Base-by-base conservation (phyloP, 1,140 invertebrate genomes). In the Paramacrobiotus metropolitanus region DNA sequence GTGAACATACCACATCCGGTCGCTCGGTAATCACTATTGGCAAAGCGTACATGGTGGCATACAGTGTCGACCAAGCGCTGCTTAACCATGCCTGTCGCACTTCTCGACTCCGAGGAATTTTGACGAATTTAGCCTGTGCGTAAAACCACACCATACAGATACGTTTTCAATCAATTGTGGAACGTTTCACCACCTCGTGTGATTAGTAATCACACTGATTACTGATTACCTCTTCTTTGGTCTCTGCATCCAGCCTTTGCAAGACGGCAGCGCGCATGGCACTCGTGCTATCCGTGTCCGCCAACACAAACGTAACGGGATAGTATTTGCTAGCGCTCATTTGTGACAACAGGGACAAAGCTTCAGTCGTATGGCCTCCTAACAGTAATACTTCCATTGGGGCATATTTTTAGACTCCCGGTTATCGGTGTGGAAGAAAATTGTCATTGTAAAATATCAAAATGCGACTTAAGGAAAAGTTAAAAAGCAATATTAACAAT, bases 341-440 rank as follows among this genome's bases (percentile, higher is more conserved):
- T 40, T 76, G 73, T 64, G 78, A 71, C 29, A 85, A 69, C 29
- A 93, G 74, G 63, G 79, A 74, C 44, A 92, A 68, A 79, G 94
- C 86, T 77, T 95, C 90, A 30, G 82, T 81, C 1, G 90, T 93
- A 70, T 95, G 90, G 15, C 84, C 85, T 61, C 83, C 82, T 65
- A n/a, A n/a, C n/a, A n/a, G n/a, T n/a, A n/a, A n/a, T n/a, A n/a
- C n/a, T n/a, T n/a, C n/a, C n/a, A n/a, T n/a, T n/a, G n/a, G n/a
- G n/a, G n/a, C n/a, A n/a, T n/a, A n/a, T n/a, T n/a, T n/a, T n/a
- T n/a, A n/a, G n/a, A n/a, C n/a, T n/a, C n/a, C n/a, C n/a, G n/a
- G n/a, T n/a, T n/a, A n/a, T n/a, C n/a, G n/a, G n/a, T n/a, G n/a
- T n/a, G n/a, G n/a, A n/a, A n/a, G n/a, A n/a, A n/a, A n/a, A n/a